These are phyloP conservation scores for Dicyrtomina minuta DNA, from an alignment of 2,888 invertebrate genomes.

Conservation along the genomic window DNA sequence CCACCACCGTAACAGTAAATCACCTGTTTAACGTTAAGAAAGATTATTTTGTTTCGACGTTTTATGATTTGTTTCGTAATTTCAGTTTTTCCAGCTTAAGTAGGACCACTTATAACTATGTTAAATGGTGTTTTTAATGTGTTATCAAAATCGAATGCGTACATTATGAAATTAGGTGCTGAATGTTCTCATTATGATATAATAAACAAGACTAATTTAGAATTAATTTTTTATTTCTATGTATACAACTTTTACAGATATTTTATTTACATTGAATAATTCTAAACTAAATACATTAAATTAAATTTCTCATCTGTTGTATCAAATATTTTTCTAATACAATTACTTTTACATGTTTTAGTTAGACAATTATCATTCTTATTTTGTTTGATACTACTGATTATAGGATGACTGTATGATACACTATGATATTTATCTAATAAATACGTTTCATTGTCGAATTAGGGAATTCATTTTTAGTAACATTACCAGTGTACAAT, in stretches of 20 bases:
- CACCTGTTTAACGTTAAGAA: neutral
- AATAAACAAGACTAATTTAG: neutral
- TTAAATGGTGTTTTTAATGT: slow-evolving; percentile 8
- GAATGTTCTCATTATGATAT: too few relatives aligned
- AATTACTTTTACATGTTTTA: too few relatives aligned
- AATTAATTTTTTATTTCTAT: neutral
- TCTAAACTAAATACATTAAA: neutral
- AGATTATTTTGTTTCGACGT: slow-evolving; percentile 25
- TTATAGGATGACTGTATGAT: slow-evolving; percentile 15
- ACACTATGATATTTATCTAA: slow-evolving; percentile 3
- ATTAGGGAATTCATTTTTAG: neutral
- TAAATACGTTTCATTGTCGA: slow-evolving; percentile 22
- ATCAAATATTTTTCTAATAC: too few relatives aligned
- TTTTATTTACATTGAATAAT: too few relatives aligned
- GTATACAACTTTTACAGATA: neutral
- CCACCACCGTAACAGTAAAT: slow-evolving; percentile 33
- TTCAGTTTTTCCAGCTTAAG: slow-evolving; percentile 21
- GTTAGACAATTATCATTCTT: neutral
- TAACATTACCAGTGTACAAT: slow-evolving; percentile 8
- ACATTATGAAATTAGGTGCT: neutral
- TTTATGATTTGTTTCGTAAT: slow-evolving; percentile 16
- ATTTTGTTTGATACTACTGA: neutral
- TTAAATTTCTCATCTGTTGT: too few relatives aligned
- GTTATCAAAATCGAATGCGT: slow-evolving; percentile 3
- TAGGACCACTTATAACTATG: slow-evolving; percentile 9